phyloP scores from a whole-genome alignment of 2,888 invertebrate species.

The Tyria jacobaeae region DNA sequence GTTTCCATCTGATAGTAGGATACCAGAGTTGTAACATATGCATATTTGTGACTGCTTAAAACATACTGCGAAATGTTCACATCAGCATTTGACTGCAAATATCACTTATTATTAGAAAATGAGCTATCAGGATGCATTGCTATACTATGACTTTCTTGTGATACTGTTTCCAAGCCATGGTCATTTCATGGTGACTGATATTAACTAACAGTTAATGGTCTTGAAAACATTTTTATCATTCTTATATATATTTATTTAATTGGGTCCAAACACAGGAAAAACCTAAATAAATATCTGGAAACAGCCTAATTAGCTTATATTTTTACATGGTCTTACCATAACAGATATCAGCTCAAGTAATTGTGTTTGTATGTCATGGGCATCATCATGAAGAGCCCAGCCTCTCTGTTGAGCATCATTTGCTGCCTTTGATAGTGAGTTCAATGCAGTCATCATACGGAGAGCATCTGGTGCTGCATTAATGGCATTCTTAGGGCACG shows the following conservation, averaged over 20 bases:
- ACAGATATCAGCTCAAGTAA: slow-evolving; percentile 93
- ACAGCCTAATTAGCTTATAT: background rate
- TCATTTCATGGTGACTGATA: too few species aligned
- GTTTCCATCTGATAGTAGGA: slow-evolving; percentile 99
- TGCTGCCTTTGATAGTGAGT: slow-evolving; percentile 94
- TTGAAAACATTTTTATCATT: too few species aligned
- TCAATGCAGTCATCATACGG: slow-evolving; percentile 93
- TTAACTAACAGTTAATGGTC: too few species aligned
- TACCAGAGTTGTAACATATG: slow-evolving; percentile 93
- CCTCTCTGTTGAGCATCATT: slow-evolving; percentile 98
- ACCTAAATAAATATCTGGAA: background rate
- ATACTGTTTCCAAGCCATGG: too few species aligned
- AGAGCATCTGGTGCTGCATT: slow-evolving; percentile 95
- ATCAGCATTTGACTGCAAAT: slow-evolving; percentile 94
- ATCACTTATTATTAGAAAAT: background rate
- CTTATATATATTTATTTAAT: background rate
- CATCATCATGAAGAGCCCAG: slow-evolving; percentile 98
- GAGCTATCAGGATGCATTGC: background rate
- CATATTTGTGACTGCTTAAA: slow-evolving; percentile 93
- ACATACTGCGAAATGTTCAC: slow-evolving; percentile 94
- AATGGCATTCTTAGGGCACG: slow-evolving; percentile 88
- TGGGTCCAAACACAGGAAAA: background rate
- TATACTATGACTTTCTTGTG: too few species aligned
- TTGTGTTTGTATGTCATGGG: slow-evolving; percentile 94
- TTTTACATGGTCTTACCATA: slow-evolving; percentile 85